These are phyloP conservation scores for Xenus cinereus DNA, from an alignment of 2,113 vertebrate genomes.

Conservation along the genomic window DNA sequence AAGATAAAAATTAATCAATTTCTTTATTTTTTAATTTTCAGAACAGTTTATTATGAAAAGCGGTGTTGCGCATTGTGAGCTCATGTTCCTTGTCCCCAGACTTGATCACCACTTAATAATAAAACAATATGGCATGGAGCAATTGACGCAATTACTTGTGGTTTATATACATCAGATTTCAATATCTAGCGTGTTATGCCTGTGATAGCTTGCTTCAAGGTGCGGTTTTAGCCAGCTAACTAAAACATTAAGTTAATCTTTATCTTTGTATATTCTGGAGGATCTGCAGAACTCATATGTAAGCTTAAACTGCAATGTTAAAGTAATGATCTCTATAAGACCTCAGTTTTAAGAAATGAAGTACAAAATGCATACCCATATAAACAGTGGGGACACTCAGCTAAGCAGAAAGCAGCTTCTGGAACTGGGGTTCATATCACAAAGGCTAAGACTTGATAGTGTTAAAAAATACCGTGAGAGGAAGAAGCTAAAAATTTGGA, in stretches of 20 bases:
- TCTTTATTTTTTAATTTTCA: not conserved
- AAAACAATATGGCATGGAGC: not conserved
- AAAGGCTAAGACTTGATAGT: not conserved
- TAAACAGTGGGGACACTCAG: not conserved
- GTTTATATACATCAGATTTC: slow-evolving; percentile 4
- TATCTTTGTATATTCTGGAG: not conserved
- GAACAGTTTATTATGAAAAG: not conserved
- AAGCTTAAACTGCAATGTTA: not conserved
- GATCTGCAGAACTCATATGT: not conserved
- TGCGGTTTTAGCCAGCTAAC: slow-evolving; percentile 9
- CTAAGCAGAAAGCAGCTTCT: not conserved
- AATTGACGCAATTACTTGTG: not conserved
- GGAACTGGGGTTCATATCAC: not conserved
- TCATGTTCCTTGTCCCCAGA: not conserved
- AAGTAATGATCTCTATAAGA: not conserved
- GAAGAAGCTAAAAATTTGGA: not conserved
- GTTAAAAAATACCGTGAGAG: not conserved
- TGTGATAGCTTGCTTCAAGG: slow-evolving; percentile 21
- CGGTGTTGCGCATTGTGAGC: not conserved
- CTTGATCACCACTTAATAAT: slow-evolving; percentile 5
- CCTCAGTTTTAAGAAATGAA: not conserved
- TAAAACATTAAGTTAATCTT: not conserved
- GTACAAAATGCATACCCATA: not conserved
- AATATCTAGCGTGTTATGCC: not conserved
- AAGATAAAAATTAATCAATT: not conserved